Percentiles rank a stretch among this genome's conserved stretches.
These are phyloP conservation scores for Piaya cayana DNA, from an alignment of 2,113 vertebrate genomes.

Conservation along the genomic window DNA sequence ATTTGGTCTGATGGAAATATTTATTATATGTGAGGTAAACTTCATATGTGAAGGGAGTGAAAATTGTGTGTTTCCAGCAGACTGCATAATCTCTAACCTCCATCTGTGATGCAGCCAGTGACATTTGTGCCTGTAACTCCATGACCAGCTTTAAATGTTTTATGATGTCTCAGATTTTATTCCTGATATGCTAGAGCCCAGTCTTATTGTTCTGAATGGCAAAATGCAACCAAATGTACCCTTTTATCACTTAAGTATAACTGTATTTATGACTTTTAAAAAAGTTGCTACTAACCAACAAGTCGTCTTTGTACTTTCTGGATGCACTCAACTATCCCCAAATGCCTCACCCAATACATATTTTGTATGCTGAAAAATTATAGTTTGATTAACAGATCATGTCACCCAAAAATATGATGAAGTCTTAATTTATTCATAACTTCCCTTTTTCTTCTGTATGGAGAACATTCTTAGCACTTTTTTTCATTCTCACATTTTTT, in stretches of 20 bases:
- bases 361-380: background rate
- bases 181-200: background rate
- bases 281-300: background rate
- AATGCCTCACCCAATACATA: background rate
- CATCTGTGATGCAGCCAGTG: background rate
- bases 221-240: background rate
- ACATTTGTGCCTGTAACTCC: background rate
- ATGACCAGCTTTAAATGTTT: background rate
- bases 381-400: background rate
- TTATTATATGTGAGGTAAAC: background rate
- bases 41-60: background rate
- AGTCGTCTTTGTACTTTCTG: background rate
- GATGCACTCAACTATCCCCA: background rate
- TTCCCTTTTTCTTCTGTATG: background rate
- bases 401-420: background rate
- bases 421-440: background rate
- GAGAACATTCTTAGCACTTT: background rate
- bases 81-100: background rate
- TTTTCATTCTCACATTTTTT: background rate
- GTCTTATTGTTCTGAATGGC: background rate
- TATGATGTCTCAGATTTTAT: background rate
- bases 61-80: background rate
- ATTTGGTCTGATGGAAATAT: background rate
- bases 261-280: background rate
- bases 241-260: background rate